phyloP scores from a whole-genome alignment of 2,113 vertebrate species.

The Callipepla californica region DNA sequence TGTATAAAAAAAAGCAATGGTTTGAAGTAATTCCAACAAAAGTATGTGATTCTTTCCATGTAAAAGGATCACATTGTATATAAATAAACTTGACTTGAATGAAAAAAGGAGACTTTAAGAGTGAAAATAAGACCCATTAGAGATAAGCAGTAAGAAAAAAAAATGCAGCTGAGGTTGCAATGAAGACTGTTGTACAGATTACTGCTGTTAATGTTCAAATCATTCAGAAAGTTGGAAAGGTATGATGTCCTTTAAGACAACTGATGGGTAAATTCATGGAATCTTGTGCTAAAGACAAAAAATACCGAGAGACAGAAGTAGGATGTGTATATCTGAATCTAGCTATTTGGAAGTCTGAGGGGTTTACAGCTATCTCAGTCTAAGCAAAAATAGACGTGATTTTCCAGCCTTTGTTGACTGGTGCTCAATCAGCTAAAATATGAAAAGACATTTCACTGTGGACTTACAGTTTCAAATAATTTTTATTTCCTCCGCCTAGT shows the following conservation, averaged over 20 bases:
- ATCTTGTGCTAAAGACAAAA: neutral
- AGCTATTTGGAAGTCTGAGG: neutral
- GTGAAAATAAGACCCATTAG: neutral
- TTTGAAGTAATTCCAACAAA: neutral
- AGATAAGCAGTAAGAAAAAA: neutral
- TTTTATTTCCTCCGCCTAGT: neutral
- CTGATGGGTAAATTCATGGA: neutral
- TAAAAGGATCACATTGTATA: neutral
- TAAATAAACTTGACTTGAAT: neutral
- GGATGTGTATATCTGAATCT: neutral
- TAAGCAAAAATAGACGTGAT: neutral
- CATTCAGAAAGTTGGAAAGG: neutral
- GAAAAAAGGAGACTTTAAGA: neutral
- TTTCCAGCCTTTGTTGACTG: neutral
- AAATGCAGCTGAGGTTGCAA: neutral
- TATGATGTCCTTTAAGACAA: neutral
- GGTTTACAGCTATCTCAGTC: neutral
- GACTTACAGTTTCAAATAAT: neutral
- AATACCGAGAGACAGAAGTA: neutral
- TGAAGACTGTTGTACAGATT: neutral
- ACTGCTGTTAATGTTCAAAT: neutral
- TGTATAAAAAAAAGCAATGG: neutral
- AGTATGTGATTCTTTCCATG: neutral
- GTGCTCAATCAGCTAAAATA: neutral
- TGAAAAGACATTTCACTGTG: neutral